Conservation (phyloP, 2,113 vertebrate genomes). For the Meles meles region DNA sequence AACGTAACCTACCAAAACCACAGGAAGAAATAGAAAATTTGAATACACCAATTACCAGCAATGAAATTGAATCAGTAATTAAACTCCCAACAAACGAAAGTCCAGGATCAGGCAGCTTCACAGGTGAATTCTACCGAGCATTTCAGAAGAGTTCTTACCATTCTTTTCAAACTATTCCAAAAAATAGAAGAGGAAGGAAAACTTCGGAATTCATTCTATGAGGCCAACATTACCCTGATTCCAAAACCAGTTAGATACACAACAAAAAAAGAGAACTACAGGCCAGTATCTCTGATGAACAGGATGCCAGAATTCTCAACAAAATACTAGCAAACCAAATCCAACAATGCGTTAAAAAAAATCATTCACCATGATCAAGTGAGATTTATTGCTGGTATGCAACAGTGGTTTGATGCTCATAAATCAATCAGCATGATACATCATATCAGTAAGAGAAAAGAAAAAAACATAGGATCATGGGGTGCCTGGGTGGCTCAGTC, state of each 20-base stretch:
- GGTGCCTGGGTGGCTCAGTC: not conserved
- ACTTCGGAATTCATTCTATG: no score
- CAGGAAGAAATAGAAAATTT: not conserved
- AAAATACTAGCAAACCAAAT: not conserved
- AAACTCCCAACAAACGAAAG: not conserved
- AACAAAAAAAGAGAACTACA: not conserved
- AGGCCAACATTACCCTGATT: no score
- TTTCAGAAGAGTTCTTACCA: no score
- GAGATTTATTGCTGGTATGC: not conserved
- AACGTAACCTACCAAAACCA: not conserved
- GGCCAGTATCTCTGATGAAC: not conserved
- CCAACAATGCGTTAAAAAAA: not conserved
- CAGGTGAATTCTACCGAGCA: no score
- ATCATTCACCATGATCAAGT: not conserved
- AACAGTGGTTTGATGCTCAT: not conserved
- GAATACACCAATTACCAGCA: not conserved
- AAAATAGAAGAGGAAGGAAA: no score
- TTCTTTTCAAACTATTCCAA: no score
- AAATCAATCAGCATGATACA: not conserved
- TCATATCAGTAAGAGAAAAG: not conserved
- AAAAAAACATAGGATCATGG: not conserved
- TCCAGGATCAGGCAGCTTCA: no score
- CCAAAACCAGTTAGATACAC: no score
- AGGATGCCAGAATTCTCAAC: not conserved
- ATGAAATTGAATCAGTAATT: not conserved